phyloP scores from a whole-genome alignment of 2,888 invertebrate species.

The Proisotoma minuta region DNA sequence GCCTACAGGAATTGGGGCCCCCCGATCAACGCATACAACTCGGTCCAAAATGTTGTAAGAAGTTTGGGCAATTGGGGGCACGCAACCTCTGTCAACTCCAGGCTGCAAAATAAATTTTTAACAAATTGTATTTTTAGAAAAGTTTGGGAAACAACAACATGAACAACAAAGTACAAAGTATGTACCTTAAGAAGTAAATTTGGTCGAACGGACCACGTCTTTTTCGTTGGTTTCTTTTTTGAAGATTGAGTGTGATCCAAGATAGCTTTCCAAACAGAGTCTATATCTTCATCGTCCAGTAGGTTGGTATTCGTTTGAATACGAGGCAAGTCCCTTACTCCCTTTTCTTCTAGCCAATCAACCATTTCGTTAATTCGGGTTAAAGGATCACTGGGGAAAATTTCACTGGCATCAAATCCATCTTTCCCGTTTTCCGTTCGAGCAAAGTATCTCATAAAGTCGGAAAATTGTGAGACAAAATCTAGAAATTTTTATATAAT shows the following conservation, averaged over 20 bases:
- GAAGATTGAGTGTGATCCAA: slow-evolving; percentile 4
- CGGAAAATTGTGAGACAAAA: slow-evolving; percentile 69
- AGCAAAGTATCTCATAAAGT: slow-evolving; percentile 63
- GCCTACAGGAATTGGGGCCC: slow-evolving; percentile 75
- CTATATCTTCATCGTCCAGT: slow-evolving; percentile 47
- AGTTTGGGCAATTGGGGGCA: slow-evolving; percentile 64
- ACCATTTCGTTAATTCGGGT: slow-evolving; percentile 37
- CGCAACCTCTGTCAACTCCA: slow-evolving; percentile 51
- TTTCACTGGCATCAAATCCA: slow-evolving; percentile 49
- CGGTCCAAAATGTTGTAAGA: slow-evolving; percentile 73
- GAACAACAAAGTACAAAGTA: background rate
- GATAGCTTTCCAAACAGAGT: slow-evolving; percentile 40
- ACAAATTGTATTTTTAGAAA: background rate
- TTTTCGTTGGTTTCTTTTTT: background rate
- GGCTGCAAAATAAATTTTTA: slow-evolving; percentile 25
- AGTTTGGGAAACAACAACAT: background rate
- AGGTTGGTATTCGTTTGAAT: slow-evolving; percentile 44
- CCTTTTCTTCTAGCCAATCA: slow-evolving; percentile 40
- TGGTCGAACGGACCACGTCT: slow-evolving; percentile 30
- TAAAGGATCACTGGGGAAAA: slow-evolving; percentile 48
- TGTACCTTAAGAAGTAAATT: slow-evolving; percentile 37
- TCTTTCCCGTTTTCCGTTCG: slow-evolving; percentile 50
- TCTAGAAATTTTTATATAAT: slow-evolving; percentile 44
- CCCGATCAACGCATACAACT: slow-evolving; percentile 70
- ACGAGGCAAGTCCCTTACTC: slow-evolving; percentile 37